Evolutionary conservation across 2,888 invertebrate genomes (phyloP), one percentile per base, ranked within the genome.

Genomic region (Gandaritis pyraliata): DNA sequence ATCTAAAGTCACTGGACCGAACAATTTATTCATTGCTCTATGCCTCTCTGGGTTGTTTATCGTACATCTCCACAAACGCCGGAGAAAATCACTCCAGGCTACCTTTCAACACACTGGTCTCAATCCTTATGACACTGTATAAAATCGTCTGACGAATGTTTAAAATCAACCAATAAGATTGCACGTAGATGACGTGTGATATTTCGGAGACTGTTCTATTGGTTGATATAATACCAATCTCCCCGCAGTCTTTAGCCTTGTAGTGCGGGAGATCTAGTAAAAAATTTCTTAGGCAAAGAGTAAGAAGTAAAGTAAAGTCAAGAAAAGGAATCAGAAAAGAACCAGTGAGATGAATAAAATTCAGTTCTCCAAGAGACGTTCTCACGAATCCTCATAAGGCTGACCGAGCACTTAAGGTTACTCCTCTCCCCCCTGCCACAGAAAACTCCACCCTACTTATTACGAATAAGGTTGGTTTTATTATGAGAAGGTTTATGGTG

Each of bases 321-420:
- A 33, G 7, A 10, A 33, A 8, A 33, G 8, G 1, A 33, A n/a
- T 30, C 30, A 30, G 6, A 47, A 29, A n/a, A 46, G 13, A 30
- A 48, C 30, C 48, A 48, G 13, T 18, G 46, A 18, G 16, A 23
- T 23, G 46, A 46, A 18, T n/a, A 18, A 46, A 46, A n/a, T 13
- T 30, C 33, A 33, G 10, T 23, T 23, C 23, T 8, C 30, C 30
- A 10, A 30, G 30, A 66, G 61, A 65, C 61, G 64, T 69, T 67
- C 57, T 61, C 53, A 64, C 63, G 63, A 48, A 56, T 55, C 53
- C 57, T 48, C 56, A 38, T 29, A 39, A 43, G 50, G 18, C 52
- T 58, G 56, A 56, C 58, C 56, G 51, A 45, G 41, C 57, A 57
- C 57, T 49, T 71, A 87, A 88, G 86, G 85, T 87, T 87, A 88